Conservation (phyloP, 64 coral and sea anemone genomes). For the Orbicella faveolata region DNA sequence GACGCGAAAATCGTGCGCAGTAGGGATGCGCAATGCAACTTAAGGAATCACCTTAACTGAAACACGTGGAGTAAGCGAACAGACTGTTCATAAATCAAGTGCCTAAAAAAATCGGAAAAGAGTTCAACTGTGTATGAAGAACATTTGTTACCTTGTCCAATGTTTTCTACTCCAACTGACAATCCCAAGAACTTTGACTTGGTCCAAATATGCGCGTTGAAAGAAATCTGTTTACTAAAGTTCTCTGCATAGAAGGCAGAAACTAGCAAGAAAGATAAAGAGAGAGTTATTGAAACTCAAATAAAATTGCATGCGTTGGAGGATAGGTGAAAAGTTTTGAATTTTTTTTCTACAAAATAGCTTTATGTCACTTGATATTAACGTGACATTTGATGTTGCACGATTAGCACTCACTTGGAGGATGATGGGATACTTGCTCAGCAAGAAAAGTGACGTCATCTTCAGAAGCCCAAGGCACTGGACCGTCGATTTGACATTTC, state of each 20-base stretch:
- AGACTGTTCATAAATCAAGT: too few species aligned
- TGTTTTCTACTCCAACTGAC: constrained; percentile 93
- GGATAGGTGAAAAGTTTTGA: too few species aligned
- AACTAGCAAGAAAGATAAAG: constrained; percentile 38
- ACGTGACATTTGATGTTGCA: too few species aligned
- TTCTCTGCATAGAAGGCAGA: constrained; percentile 96
- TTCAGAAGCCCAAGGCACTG: constrained; percentile 79
- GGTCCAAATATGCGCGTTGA: constrained; percentile 96
- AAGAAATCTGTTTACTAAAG: constrained; percentile 76
- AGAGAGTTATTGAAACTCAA: neutral
- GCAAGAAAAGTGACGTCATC: constrained; percentile 95
- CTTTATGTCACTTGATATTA: too few species aligned
- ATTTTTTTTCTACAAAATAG: too few species aligned
- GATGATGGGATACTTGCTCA: constrained; percentile 97
- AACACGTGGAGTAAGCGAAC: too few species aligned
- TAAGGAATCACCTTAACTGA: too few species aligned
- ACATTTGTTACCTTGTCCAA: constrained; percentile 74
- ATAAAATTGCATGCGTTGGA: neutral
- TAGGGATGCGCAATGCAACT: too few species aligned
- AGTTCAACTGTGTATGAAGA: neutral
- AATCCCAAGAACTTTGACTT: constrained; percentile 98
- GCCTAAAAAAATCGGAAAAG: neutral
- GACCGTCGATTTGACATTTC: constrained; percentile 67
- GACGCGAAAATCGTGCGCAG: too few species aligned
- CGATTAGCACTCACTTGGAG: constrained; percentile 71